Conservation (phyloP, 2,797 vertebrate genomes). For the Myotis daubentonii region DNA sequence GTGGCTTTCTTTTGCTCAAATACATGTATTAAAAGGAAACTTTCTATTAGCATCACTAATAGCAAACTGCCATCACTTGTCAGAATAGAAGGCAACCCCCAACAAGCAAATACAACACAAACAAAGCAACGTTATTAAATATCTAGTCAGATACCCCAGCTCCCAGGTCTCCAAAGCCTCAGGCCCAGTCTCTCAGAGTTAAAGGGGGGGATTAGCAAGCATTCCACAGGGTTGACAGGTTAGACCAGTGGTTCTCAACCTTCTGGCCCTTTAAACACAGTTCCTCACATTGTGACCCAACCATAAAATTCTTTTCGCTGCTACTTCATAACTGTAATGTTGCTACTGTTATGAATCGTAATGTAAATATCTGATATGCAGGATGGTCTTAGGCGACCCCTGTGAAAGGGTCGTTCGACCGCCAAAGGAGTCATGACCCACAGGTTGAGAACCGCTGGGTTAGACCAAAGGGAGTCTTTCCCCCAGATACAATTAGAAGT, state of each 20-base stretch:
- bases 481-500: neutral
- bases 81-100: neutral
- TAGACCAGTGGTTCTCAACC: neutral
- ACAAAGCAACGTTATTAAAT: neutral
- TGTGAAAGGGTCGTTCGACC: no score
- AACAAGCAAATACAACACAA: conserved; percentile 2
- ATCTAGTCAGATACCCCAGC: neutral
- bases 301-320: no score
- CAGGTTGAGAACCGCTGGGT: neutral
- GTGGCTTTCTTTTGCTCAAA: neutral
- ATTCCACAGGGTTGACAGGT: neutral
- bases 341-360: no score
- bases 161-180: neutral
- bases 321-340: no score
- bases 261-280: no score
- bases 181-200: neutral
- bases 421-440: no score
- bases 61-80: neutral
- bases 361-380: no score
- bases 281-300: no score
- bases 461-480: neutral
- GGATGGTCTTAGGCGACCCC: no score
- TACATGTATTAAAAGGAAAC: neutral
- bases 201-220: neutral
- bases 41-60: neutral